Conservation (phyloP, 1,140 invertebrate genomes). For the Brachionus koreanus region DNA sequence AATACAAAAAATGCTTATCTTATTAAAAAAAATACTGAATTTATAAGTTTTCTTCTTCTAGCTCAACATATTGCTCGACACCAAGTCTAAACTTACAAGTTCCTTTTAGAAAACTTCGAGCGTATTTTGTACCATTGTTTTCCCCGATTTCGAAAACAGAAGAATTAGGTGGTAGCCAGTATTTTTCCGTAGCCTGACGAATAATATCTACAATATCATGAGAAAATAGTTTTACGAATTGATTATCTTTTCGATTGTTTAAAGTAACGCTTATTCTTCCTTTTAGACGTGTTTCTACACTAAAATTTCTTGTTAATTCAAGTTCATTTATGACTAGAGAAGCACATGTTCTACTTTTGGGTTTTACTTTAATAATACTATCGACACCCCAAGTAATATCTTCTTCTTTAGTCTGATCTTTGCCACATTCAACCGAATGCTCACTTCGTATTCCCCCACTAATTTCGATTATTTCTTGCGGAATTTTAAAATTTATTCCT, state of each 20-base stretch:
- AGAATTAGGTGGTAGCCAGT: conserved; percentile 7
- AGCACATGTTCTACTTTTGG: conserved; percentile 55
- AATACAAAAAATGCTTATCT: neutral
- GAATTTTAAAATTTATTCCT: conserved; percentile 59
- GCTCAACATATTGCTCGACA: conserved; percentile 36
- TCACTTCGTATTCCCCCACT: conserved; percentile 61
- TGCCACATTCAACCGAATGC: conserved; percentile 57
- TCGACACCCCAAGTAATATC: conserved; percentile 60
- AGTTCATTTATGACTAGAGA: conserved; percentile 51
- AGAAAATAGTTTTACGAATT: conserved; percentile 39
- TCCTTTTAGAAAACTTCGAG: conserved; percentile 9
- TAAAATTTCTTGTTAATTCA: conserved; percentile 30
- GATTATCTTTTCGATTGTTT: conserved; percentile 23
- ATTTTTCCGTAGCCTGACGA: conserved; percentile 24
- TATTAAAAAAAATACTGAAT: neutral
- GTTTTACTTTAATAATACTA: conserved; percentile 58
- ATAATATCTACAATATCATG: conserved; percentile 43
- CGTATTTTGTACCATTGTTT: neutral
- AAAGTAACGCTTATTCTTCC: conserved; percentile 10
- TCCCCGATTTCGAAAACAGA: conserved; percentile 12
- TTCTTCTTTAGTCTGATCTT: conserved; percentile 57
- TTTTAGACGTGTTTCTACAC: neutral
- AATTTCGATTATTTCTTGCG: conserved; percentile 59
- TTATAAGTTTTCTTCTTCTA: conserved; percentile 18
- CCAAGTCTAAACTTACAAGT: conserved; percentile 30